Percentiles rank a stretch among this genome's conserved stretches.
These are phyloP conservation scores for Drosophila miranda DNA, from an alignment of 1,140 invertebrate genomes.

Conservation along the genomic window DNA sequence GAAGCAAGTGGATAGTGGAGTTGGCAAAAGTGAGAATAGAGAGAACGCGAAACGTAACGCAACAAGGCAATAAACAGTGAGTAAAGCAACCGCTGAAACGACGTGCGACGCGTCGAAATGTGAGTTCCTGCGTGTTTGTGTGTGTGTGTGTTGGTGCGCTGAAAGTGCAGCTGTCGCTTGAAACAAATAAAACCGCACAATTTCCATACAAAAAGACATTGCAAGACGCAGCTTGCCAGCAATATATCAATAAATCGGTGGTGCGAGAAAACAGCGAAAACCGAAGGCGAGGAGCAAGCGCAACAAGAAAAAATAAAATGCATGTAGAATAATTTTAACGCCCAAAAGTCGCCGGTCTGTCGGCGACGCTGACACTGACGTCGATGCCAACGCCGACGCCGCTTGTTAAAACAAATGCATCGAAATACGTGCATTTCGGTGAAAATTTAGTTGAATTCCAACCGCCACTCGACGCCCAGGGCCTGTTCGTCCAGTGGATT, in stretches of 20 bases:
- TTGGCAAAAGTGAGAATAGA: no score
- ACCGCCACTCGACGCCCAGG: constrained; percentile 30
- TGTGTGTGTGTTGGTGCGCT: constrained; percentile 39
- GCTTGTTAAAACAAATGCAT: constrained; percentile 57
- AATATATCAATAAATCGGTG: neutral
- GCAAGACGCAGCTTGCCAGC: constrained; percentile 11
- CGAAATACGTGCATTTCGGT: constrained; percentile 34
- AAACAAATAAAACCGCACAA: constrained; percentile 58
- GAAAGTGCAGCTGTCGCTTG: constrained; percentile 67
- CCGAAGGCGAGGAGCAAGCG: constrained; percentile 4
- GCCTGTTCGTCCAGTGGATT: constrained; percentile 48
- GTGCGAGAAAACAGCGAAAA: constrained; percentile 15
- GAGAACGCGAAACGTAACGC: no score
- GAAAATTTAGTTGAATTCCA: constrained; percentile 62
- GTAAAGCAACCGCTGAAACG: constrained; percentile 1
- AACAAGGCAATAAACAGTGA: no score
- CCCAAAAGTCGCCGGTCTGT: constrained; percentile 70
- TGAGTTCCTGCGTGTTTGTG: constrained; percentile 18
- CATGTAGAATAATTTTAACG: constrained; percentile 65
- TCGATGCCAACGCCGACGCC: constrained; percentile 16
- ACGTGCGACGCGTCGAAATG: constrained; percentile 28
- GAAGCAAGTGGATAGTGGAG: no score
- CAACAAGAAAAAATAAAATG: constrained; percentile 7
- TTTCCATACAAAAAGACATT: constrained; percentile 25
- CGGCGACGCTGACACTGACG: constrained; percentile 35